phyloP scores from a whole-genome alignment of 1,140 invertebrate species.

The Drosophila baimaii region DNA sequence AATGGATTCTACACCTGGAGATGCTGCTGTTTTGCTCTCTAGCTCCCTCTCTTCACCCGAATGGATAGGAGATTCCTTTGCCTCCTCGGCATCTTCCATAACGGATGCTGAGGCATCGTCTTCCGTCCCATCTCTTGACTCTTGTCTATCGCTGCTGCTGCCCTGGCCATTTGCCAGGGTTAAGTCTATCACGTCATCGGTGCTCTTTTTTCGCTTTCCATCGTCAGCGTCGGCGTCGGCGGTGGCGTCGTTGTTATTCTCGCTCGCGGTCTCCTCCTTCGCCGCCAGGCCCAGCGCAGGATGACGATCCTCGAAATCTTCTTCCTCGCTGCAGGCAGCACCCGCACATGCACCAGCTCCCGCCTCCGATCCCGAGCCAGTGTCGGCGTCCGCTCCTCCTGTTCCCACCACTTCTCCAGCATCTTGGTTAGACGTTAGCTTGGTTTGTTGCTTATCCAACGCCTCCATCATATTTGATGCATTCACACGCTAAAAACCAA shows the following conservation, averaged over 20 bases:
- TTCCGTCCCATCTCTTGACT: conserved; percentile 2
- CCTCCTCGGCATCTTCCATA: not conserved
- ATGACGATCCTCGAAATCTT: conserved; percentile 59
- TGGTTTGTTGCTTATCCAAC: conserved; percentile 67
- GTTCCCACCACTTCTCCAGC: conserved; percentile 40
- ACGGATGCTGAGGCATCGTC: not conserved
- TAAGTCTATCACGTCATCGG: conserved; percentile 43
- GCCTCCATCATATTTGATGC: conserved; percentile 72
- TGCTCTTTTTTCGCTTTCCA: conserved; percentile 12
- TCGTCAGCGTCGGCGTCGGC: conserved; percentile 2
- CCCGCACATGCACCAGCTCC: conserved; percentile 13
- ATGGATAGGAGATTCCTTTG: conserved; percentile 5
- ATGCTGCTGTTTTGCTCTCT: not conserved
- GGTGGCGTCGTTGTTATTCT: conserved; percentile 22
- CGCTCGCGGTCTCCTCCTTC: conserved; percentile 12
- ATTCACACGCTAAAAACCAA: conserved; percentile 67
- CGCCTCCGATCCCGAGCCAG: conserved; percentile 12
- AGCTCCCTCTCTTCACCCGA: not conserved
- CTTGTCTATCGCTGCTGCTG: conserved; percentile 1
- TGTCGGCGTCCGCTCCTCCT: conserved; percentile 26
- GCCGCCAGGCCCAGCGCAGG: conserved; percentile 45
- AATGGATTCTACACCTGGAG: not conserved
- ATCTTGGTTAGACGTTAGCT: conserved; percentile 63
- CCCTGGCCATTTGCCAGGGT: conserved; percentile 38
- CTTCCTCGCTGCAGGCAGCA: conserved; percentile 52